Percentiles rank a stretch among this genome's conserved stretches.
Conservation (phyloP, 2,888 invertebrate genomes). For the Nephrotoma guestfalica region DNA sequence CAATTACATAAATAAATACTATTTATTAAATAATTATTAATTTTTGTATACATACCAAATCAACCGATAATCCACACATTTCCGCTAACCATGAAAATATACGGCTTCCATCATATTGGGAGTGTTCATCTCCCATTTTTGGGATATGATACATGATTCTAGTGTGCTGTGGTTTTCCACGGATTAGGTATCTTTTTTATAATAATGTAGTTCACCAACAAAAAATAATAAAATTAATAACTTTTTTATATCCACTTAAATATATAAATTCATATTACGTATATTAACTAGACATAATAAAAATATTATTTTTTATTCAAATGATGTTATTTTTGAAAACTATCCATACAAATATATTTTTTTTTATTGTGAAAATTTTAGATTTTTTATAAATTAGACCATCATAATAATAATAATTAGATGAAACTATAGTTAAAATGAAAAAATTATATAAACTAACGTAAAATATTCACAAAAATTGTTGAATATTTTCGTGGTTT, state of each 20-base stretch:
- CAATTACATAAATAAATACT: background rate
- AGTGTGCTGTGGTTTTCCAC: background rate
- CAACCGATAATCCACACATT: constrained; percentile 55
- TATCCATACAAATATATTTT: background rate
- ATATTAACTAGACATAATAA: background rate
- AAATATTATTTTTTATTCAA: background rate
- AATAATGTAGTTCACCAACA: background rate
- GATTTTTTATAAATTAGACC: background rate
- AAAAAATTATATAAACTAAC: background rate
- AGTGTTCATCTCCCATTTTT: constrained; percentile 3
- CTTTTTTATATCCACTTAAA: background rate
- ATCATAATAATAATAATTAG: background rate
- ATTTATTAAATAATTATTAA: background rate
- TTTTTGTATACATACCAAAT: constrained; percentile 47
- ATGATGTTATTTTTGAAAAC: background rate
- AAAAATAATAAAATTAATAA: background rate
- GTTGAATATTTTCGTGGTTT: background rate
- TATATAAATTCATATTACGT: background rate
- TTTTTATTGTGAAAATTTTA: too few relatives aligned
- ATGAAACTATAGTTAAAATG: background rate
- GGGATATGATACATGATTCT: background rate
- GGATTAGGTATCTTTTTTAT: background rate
- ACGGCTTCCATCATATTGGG: constrained; percentile 54
- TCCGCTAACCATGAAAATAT: constrained; percentile 53
- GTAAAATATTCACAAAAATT: background rate